phyloP scores from a whole-genome alignment of 2,113 vertebrate genomes.

The Athene noctua region DNA sequence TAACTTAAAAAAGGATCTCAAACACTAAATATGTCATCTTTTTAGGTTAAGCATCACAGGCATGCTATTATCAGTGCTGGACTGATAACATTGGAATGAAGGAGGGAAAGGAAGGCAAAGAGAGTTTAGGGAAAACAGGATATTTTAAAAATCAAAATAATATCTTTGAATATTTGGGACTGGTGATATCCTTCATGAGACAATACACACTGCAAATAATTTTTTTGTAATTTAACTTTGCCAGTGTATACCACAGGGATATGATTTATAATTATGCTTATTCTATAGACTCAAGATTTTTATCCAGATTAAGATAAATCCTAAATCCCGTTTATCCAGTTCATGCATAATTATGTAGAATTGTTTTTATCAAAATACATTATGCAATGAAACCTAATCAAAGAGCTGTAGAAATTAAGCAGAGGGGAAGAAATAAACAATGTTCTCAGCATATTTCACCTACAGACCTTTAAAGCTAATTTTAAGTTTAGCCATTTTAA shows the following conservation, averaged over 20 bases:
- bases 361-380: slow-evolving; percentile 36
- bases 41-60: not conserved
- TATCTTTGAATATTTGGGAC: not conserved
- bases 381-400: slow-evolving; percentile 30
- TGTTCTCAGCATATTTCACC: not conserved
- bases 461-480: not conserved
- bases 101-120: not conserved
- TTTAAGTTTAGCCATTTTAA: not conserved
- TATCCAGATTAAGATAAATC: slow-evolving; percentile 60
- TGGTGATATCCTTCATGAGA: not conserved
- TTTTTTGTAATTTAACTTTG: slow-evolving; percentile 12
- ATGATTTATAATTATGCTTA: slow-evolving; percentile 25
- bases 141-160: not conserved
- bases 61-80: slow-evolving; percentile 48
- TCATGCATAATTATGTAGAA: slow-evolving; percentile 32
- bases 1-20: slow-evolving; percentile 7
- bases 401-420: slow-evolving; percentile 17
- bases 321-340: slow-evolving; percentile 54
- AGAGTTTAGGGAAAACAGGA: slow-evolving; percentile 31
- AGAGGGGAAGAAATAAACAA: slow-evolving; percentile 21
- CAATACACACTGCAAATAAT: not conserved
- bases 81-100: slow-evolving; percentile 21
- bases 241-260: not conserved
- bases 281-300: slow-evolving; percentile 44
- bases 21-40: not conserved